Percentiles rank a stretch among this genome's conserved stretches.
Evolutionary conservation across 1,140 invertebrate species (phyloP).

Genomic region (Zelostemma sp.): DNA sequence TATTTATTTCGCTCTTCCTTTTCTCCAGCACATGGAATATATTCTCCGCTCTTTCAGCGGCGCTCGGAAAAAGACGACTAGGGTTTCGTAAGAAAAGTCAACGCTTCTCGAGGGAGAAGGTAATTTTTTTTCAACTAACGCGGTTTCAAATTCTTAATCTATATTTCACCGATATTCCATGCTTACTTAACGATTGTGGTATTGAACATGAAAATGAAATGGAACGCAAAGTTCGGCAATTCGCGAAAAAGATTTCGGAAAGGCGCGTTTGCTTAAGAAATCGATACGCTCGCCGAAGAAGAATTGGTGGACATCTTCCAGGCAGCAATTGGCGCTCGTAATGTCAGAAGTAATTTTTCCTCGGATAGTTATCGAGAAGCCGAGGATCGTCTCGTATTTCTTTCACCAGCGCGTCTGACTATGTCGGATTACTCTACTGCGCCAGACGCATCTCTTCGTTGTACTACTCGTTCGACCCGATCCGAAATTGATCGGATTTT

Average conservation of each 20-base stretch:
- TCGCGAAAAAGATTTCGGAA: too few species aligned
- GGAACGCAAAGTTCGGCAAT: too few species aligned
- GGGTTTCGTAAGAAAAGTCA: slow-evolving; percentile 6
- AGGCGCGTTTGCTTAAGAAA: too few species aligned
- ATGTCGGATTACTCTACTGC: slow-evolving; percentile 46
- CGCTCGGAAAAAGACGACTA: slow-evolving; percentile 14
- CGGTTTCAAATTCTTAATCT: not conserved
- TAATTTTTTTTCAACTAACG: not conserved
- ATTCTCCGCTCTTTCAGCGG: slow-evolving; percentile 32
- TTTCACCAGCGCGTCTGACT: slow-evolving; percentile 31
- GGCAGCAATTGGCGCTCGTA: not conserved
- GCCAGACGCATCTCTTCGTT: slow-evolving; percentile 19
- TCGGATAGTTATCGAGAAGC: not conserved
- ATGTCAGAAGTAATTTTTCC: not conserved
- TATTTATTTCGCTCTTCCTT: slow-evolving; percentile 16
- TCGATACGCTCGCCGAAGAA: too few species aligned
- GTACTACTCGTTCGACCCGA: slow-evolving; percentile 2
- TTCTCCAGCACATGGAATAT: slow-evolving; percentile 12
- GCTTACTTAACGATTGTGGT: too few species aligned
- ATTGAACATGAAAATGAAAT: too few species aligned
- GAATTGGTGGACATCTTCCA: too few species aligned
- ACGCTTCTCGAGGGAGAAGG: not conserved
- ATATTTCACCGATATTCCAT: too few species aligned
- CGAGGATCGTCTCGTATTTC: not conserved
- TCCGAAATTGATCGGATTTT: not conserved